Base-by-base conservation (phyloP, 1,140 invertebrate species). In the Drosophila eugracilis region DNA sequence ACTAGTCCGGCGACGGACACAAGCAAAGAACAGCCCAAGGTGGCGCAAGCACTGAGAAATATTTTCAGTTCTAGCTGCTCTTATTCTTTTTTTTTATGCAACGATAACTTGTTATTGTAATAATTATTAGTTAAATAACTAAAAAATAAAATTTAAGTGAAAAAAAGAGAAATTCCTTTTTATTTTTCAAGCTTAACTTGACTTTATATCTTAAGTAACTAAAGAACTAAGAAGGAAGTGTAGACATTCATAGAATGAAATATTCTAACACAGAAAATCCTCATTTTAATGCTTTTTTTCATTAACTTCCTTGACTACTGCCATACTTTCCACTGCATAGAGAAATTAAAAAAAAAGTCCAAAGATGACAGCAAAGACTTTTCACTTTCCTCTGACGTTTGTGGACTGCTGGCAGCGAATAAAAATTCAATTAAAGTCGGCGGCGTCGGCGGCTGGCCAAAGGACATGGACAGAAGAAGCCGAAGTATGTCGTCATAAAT, bases 401-500 rank as follows among this genome's bases (percentile, higher is more conserved):
- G 44, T 28, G 28, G 32, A 19, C 14, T 32, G 80, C 47, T 79
- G 75, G 58, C 57, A 48, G 50, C 55, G 49, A 26, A 37, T 75
- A 32, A 57, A 67, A 85, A 85, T 88, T 75, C 65, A 70, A 88
- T 88, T 77, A 74, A 48, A 57, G 59, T 39, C 39, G 50, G 34
- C 32, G 19, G 39, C 39, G 50, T 28, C 32, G 19, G 39, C 30
- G 41, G 28, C 26, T 47, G 44, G 37, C 54, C 37, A 60, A 59
- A 44, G 30, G 37, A 42, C 37, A 49, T 60, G 78, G 69, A 62
- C 57, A 67, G 54, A 67, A 48, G 49, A 47, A 54, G 19, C n/a
- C n/a, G n/a, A n/a, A 63, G 55, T 75, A 48, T 81, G 75, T 57
- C 69, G 47, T 45, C 78, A 77, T 77, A 86, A 83, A 77, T 88